A percentile compares a stretch with the other conserved stretches of the same genome.
These are phyloP conservation scores for Halcyon badia DNA, from an alignment of 2,797 vertebrate species.

Conservation along the genomic window DNA sequence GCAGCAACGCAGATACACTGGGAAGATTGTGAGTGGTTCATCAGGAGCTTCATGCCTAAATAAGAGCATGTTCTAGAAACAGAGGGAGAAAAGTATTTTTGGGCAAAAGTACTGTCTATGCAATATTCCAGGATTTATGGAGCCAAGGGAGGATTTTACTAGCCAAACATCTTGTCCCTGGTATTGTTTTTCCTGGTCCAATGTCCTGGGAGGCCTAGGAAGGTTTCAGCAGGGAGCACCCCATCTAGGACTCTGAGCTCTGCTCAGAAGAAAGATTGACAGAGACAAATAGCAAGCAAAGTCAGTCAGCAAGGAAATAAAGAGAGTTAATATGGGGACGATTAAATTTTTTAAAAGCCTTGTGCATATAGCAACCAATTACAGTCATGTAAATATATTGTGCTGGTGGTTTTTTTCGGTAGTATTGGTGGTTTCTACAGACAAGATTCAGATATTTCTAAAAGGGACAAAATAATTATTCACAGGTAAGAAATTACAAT, in stretches of 20 bases:
- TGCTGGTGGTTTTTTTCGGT: not conserved
- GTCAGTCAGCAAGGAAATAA: not conserved
- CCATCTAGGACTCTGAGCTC: not conserved
- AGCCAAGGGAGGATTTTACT: not conserved
- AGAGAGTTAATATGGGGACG: not conserved
- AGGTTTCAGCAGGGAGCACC: not conserved
- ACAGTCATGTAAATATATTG: not conserved
- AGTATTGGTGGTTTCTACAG: not conserved
- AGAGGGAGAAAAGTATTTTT: not conserved
- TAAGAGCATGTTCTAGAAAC: not conserved
- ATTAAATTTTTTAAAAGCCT: not conserved
- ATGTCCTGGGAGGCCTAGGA: not conserved
- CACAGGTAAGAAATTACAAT: not conserved
- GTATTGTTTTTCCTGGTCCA: not conserved
- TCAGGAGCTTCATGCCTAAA: not conserved
- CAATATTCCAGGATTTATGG: not conserved
- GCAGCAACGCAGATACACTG: not conserved
- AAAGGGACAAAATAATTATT: not conserved
- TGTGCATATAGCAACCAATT: not conserved
- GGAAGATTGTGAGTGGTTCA: not conserved
- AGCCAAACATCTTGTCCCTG: not conserved
- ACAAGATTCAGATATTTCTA: not conserved
- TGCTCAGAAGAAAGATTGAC: not conserved
- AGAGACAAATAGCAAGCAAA: not conserved
- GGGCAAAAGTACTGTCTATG: not conserved